Conservation (phyloP, 2,113 vertebrate species). For the Oncorhynchus masou region DNA sequence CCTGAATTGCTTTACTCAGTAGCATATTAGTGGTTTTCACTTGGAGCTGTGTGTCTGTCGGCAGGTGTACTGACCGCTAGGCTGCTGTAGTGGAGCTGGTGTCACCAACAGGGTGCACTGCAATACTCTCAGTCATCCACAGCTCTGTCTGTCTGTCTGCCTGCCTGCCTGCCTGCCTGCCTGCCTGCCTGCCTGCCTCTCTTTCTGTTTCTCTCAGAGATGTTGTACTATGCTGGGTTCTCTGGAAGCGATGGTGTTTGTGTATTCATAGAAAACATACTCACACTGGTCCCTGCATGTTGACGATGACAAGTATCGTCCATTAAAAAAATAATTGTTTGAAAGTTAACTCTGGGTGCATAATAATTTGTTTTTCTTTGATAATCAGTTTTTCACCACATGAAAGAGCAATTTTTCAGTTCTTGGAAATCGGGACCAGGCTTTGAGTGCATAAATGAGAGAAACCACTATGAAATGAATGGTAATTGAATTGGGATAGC, state of each 20-base stretch:
- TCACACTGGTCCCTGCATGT: background rate
- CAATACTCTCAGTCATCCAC: background rate
- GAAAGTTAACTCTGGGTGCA: constrained; percentile 18
- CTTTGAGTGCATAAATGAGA: background rate
- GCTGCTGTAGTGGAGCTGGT: background rate
- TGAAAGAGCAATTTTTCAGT: constrained; percentile 21
- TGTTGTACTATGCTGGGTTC: background rate
- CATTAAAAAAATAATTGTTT: background rate
- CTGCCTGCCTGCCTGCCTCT: no score
- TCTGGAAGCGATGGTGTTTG: background rate
- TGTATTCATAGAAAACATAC: background rate
- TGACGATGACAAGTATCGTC: background rate
- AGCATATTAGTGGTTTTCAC: background rate
- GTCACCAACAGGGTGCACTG: background rate
- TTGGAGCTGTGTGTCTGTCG: background rate
- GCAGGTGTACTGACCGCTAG: background rate
- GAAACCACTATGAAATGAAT: background rate
- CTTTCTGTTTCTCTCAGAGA: background rate
- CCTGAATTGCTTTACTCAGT: no score
- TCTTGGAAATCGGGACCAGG: background rate
- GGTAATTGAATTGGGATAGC: background rate
- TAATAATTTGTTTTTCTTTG: constrained; percentile 25
- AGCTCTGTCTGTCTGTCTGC: background rate
- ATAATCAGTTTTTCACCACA: constrained; percentile 17
- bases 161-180: no score